A percentile compares a stretch with the other conserved stretches of the same genome.
Conservation (phyloP, 2,888 invertebrate genomes). For the Tipula confusa region DNA sequence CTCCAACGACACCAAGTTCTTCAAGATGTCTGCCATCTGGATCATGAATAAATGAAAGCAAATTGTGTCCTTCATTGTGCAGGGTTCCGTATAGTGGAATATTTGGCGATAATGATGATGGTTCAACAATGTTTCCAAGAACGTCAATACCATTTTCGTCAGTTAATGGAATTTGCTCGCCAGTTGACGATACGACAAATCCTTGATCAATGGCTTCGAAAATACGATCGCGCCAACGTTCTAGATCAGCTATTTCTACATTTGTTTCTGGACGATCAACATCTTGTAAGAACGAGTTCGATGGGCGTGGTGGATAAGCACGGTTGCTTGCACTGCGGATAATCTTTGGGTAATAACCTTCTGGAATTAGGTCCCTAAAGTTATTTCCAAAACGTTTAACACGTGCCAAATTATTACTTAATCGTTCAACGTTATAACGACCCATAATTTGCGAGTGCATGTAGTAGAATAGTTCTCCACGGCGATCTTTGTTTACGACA, state of each 20-base stretch:
- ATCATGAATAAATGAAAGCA: constrained; percentile 42
- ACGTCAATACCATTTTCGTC: constrained; percentile 40
- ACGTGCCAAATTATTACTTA: constrained; percentile 41
- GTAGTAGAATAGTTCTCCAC: constrained; percentile 75
- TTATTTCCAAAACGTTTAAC: constrained; percentile 39
- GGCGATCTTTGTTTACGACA: constrained; percentile 66
- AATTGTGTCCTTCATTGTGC: constrained; percentile 44
- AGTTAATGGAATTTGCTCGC: constrained; percentile 38
- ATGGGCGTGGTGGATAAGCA: constrained; percentile 39
- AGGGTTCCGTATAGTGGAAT: constrained; percentile 40
- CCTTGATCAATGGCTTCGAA: constrained; percentile 46
- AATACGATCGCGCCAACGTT: constrained; percentile 46
- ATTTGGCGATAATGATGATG: constrained; percentile 39
- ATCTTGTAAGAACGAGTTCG: constrained; percentile 37
- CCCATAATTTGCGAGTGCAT: constrained; percentile 58
- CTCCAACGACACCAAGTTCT: constrained; percentile 35
- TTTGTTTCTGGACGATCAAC: constrained; percentile 37
- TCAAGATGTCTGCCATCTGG: constrained; percentile 38
- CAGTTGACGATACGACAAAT: constrained; percentile 35
- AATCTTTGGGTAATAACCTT: constrained; percentile 45
- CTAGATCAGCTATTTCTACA: constrained; percentile 42
- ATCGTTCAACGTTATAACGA: constrained; percentile 44
- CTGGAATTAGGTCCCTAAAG: constrained; percentile 40
- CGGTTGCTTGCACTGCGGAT: constrained; percentile 38
- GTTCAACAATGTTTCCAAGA: constrained; percentile 44